phyloP scores from a whole-genome alignment of 2,113 vertebrate genomes.

The Hyperoodon ampullatus region DNA sequence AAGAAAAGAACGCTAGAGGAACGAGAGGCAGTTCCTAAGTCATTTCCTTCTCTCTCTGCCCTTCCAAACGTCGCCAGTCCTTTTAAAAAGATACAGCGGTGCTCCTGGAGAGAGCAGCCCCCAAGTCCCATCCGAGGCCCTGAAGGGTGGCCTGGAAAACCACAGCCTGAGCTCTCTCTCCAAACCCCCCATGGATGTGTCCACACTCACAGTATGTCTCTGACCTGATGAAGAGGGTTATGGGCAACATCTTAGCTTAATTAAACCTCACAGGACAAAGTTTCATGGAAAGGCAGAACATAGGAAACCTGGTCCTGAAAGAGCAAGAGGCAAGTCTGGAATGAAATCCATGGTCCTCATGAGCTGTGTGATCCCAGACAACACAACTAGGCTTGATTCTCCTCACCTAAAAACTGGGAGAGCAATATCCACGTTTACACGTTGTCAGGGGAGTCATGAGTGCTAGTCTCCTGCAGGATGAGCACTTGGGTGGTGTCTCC shows the following conservation, averaged over 20 bases:
- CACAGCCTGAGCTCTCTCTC: not conserved
- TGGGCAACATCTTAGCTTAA: not conserved
- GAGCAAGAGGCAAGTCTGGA: not conserved
- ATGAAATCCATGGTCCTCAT: not conserved
- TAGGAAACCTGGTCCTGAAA: not conserved
- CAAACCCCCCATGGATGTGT: not conserved
- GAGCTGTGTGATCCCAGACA: not conserved
- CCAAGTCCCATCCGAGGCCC: fast-evolving
- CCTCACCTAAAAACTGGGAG: not conserved
- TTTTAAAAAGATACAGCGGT: not conserved
- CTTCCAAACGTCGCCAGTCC: not conserved
- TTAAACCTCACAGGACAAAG: not conserved
- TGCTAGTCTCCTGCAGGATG: too few species aligned
- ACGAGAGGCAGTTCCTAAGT: not conserved
- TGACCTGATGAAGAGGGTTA: not conserved
- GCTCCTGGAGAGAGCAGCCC: not conserved
- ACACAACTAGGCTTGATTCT: not conserved
- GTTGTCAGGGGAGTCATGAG: too few species aligned
- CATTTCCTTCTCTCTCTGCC: too few species aligned
- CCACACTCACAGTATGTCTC: not conserved
- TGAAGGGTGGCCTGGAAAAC: not conserved
- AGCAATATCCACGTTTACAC: not conserved
- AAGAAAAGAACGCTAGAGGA: not conserved
- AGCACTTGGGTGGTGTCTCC: too few species aligned
- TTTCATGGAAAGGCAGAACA: not conserved